These are phyloP conservation scores for Umimayanthus chanpuru DNA, from an alignment of 92 coral and sea anemone genomes.

Conservation along the genomic window DNA sequence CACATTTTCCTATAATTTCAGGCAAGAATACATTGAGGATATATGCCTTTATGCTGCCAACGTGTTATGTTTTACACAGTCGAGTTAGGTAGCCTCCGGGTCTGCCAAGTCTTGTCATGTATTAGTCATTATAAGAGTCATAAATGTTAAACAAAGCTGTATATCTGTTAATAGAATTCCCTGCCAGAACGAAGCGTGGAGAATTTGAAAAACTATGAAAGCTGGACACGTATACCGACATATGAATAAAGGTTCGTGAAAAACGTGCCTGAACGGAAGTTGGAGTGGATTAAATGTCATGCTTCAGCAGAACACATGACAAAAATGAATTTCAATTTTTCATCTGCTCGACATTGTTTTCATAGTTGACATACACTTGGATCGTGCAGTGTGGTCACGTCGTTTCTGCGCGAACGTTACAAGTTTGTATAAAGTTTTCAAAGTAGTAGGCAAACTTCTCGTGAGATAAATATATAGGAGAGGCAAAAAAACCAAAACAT, in stretches of 20 bases:
- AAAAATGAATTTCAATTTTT: neutral
- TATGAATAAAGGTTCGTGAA: neutral
- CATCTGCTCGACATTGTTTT: neutral
- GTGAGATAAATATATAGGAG: neutral
- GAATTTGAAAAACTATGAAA: no score
- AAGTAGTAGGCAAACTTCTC: neutral
- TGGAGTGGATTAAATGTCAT: neutral
- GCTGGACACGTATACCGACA: neutral
- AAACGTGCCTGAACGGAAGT: neutral
- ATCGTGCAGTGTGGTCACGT: neutral
- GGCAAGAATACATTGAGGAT: no score
- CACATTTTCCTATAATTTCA: neutral
- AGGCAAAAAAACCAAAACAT: no score
- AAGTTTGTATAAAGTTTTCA: neutral
- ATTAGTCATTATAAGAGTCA: neutral
- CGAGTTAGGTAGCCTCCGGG: neutral
- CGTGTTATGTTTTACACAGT: neutral
- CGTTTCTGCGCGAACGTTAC: neutral
- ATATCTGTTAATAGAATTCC: neutral
- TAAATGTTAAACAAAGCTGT: slow-evolving; percentile 1
- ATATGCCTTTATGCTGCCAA: neutral
- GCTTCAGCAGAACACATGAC: neutral
- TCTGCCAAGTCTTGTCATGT: neutral
- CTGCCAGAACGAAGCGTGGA: neutral
- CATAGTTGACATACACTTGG: neutral